Evolutionary conservation across 2,113 vertebrate genomes (phyloP).

Genomic region (Oncorhynchus nerka): DNA sequence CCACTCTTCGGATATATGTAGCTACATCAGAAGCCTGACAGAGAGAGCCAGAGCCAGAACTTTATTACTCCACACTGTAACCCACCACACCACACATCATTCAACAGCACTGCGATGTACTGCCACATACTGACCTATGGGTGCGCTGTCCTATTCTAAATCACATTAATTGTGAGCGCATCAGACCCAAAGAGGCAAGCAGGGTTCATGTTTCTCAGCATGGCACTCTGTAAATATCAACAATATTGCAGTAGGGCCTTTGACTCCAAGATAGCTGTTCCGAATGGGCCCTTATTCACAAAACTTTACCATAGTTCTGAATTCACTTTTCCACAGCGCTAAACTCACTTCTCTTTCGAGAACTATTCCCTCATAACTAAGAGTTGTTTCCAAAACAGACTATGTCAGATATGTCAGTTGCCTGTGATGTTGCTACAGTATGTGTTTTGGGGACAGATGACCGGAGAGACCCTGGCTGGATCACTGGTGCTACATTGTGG

Average conservation of each 20-base stretch:
- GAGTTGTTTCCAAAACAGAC: neutral
- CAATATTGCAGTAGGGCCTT: neutral
- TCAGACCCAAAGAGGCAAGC: neutral
- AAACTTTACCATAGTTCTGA: neutral
- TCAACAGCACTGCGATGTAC: neutral
- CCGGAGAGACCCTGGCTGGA: too few species aligned
- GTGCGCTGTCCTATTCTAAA: slow-evolving; percentile 6
- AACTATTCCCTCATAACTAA: too few species aligned
- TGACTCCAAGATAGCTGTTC: neutral
- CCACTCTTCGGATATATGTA: too few species aligned
- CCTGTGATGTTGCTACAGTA: neutral
- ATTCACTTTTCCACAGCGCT: too few species aligned
- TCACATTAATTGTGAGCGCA: neutral
- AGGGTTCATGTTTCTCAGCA: neutral
- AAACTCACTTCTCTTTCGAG: neutral
- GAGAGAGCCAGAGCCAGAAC: neutral
- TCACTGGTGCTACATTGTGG: neutral
- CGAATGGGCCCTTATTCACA: neutral
- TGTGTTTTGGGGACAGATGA: neutral
- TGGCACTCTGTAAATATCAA: neutral
- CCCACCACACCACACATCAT: neutral
- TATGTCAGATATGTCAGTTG: neutral
- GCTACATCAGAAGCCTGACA: neutral
- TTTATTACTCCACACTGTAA: slow-evolving; percentile 4
- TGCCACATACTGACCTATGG: slow-evolving; percentile 11